Percentiles rank a stretch among this genome's conserved stretches.
Conservation (phyloP, 2,797 vertebrate species). For the Enteromius unitaeniatus region DNA sequence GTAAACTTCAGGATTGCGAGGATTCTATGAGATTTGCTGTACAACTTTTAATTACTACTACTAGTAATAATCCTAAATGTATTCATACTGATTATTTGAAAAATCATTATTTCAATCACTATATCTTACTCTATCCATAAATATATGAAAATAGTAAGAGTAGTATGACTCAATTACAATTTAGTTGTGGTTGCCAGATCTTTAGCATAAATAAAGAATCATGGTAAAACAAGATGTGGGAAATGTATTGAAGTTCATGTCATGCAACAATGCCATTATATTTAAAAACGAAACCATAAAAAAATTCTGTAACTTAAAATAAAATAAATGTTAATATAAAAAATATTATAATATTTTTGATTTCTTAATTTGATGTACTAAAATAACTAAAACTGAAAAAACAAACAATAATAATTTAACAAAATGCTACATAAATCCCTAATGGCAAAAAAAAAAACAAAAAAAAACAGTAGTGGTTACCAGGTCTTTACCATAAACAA, state of each 20-base stretch:
- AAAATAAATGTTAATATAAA: not conserved
- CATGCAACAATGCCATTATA: not conserved
- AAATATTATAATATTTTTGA: too few species aligned
- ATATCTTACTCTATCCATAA: not conserved
- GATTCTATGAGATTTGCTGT: not conserved
- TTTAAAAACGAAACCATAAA: too few species aligned
- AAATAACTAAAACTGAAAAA: not conserved
- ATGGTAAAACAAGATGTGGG: not conserved
- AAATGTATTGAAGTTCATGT: not conserved
- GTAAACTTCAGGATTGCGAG: not conserved
- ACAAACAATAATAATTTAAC: too few species aligned
- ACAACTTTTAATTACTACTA: not conserved
- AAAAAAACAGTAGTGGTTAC: not conserved
- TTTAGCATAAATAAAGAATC: not conserved
- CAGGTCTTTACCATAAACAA: too few species aligned
- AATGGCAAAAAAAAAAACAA: not conserved
- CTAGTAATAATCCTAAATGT: not conserved
- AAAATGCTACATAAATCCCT: not conserved
- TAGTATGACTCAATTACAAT: not conserved
- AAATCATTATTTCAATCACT: not conserved
- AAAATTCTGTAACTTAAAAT: too few species aligned
- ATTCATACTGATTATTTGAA: not conserved
- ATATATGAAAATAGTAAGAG: not conserved
- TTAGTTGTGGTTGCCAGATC: not conserved
- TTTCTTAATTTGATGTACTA: not conserved